phyloP scores from a whole-genome alignment of 2,888 invertebrate genomes.

The Cheilosia vulpina region DNA sequence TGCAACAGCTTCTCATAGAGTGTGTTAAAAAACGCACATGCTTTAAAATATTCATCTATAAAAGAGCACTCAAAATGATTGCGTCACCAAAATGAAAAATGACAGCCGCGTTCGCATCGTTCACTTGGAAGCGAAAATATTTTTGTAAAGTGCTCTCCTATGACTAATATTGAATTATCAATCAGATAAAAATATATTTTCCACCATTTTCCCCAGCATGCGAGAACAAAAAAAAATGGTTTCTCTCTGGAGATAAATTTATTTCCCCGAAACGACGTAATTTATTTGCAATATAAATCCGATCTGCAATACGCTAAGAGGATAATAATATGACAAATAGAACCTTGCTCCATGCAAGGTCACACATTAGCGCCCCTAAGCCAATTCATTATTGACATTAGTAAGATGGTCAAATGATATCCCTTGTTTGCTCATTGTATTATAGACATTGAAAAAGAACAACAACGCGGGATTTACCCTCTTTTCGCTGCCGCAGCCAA shows the following conservation, averaged over 20 bases:
- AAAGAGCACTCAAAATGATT: too few species aligned
- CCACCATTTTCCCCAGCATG: too few species aligned
- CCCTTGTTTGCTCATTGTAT: slow-evolving; percentile 40
- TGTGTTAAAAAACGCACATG: too few species aligned
- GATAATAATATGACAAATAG: background rate
- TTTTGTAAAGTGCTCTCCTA: background rate
- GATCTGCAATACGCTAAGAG: background rate
- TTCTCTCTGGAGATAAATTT: background rate
- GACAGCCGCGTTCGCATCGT: too few species aligned
- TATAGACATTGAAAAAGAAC: slow-evolving; percentile 25
- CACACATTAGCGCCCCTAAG: background rate
- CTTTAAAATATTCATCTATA: too few species aligned
- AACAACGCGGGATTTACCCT: slow-evolving; percentile 1
- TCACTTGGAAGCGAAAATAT: background rate
- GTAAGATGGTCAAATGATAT: slow-evolving; percentile 17
- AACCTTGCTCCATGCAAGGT: background rate
- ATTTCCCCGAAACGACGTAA: background rate
- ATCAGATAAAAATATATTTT: background rate
- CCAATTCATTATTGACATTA: slow-evolving; percentile 22
- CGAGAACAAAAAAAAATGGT: background rate
- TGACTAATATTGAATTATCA: slow-evolving; percentile 3
- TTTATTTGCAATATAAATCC: background rate
- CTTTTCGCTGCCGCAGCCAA: slow-evolving; percentile 8
- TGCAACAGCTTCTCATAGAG: too few species aligned
- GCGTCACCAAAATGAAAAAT: too few species aligned